These are phyloP conservation scores for Phyllotis vaccarum DNA, from an alignment of 2,797 vertebrate genomes.

Conservation along the genomic window DNA sequence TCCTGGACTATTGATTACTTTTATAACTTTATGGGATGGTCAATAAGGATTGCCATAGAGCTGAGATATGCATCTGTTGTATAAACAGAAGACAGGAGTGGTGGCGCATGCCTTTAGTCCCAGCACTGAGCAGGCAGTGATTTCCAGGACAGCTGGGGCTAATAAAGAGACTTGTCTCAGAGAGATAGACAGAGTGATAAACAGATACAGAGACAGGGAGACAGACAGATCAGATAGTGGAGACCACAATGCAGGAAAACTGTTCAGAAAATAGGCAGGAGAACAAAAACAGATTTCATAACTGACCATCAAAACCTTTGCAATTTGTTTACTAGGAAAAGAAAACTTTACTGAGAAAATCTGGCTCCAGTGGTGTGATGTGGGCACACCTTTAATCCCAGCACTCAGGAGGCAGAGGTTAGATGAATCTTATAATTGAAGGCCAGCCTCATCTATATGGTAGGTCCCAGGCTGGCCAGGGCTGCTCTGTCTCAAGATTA, in stretches of 20 bases:
- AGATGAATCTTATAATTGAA: no score
- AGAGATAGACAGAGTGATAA: no score
- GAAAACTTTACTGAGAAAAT: neutral
- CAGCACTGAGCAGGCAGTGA: neutral
- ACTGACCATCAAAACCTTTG: neutral
- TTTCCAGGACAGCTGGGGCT: neutral
- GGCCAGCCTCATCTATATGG: no score
- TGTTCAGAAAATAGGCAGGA: neutral
- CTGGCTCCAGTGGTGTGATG: neutral
- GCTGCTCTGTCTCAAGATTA: neutral
- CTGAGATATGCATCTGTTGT: neutral
- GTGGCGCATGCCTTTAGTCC: neutral
- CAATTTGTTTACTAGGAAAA: neutral
- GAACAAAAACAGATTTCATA: neutral
- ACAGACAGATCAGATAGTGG: neutral
- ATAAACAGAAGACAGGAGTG: neutral
- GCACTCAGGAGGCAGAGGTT: no score
- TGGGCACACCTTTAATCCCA: no score
- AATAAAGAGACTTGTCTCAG: neutral
- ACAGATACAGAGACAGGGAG: neutral
- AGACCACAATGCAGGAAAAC: neutral
- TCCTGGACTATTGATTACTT: neutral
- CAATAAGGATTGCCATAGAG: neutral
- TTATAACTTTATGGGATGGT: neutral
- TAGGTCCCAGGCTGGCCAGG: neutral